Conservation (phyloP, 1,140 invertebrate species). For the Drosophila dunni region DNA sequence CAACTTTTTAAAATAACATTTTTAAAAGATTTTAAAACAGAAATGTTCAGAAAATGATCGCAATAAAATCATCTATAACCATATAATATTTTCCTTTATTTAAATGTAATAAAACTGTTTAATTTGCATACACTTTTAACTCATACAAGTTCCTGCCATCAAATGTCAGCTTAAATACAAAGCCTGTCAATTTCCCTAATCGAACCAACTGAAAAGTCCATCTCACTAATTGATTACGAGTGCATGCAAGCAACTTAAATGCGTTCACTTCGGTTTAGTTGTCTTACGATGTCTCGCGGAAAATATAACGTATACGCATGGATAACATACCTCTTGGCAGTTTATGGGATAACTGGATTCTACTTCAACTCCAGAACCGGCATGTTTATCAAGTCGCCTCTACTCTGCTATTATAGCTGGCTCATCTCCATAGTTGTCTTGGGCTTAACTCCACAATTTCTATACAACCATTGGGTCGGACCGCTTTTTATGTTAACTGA, state of each 20-base stretch:
- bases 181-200: neutral
- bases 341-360: neutral
- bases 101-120: too few species aligned
- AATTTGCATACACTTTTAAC: too few species aligned
- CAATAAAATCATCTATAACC: too few species aligned
- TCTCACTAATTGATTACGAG: neutral
- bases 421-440: neutral
- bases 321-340: constrained; percentile 2
- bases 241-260: too few species aligned
- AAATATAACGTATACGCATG: constrained; percentile 1
- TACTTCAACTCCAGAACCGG: constrained; percentile 2
- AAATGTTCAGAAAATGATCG: too few species aligned
- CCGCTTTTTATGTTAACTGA: neutral
- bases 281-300: constrained; percentile 10
- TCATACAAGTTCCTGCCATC: too few species aligned
- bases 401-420: neutral
- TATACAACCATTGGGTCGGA: neutral
- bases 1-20: too few species aligned
- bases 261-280: neutral
- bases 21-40: too few species aligned
- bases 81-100: too few species aligned
- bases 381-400: constrained; percentile 1
- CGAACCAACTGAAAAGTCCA: neutral
- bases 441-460: neutral
- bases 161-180: too few species aligned